Conservation (phyloP, 2,797 vertebrate species). For the Acrocephalus scirpaceus region DNA sequence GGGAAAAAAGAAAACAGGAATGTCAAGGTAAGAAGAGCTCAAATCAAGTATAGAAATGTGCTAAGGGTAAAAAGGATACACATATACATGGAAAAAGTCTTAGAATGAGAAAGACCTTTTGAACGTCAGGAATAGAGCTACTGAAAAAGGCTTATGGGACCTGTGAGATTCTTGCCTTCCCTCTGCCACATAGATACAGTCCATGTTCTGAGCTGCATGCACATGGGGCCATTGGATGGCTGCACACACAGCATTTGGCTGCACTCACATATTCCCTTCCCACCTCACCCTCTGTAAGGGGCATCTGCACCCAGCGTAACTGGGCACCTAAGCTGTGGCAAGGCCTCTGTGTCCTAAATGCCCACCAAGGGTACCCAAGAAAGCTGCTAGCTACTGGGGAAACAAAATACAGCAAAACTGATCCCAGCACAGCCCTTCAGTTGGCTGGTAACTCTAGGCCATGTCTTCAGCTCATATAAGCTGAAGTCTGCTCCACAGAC, state of each 20-base stretch:
- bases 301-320: fast-evolving
- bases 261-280: fast-evolving
- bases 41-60: neutral
- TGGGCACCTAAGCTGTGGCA: neutral
- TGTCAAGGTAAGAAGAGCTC: neutral
- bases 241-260: neutral
- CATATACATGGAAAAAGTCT: neutral
- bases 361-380: neutral
- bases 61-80: neutral
- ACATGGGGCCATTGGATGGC: neutral
- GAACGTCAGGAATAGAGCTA: neutral
- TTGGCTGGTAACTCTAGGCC: neutral
- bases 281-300: neutral
- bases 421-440: neutral
- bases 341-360: neutral
- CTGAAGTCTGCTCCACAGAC: neutral
- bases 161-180: neutral
- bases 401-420: neutral
- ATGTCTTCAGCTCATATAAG: neutral
- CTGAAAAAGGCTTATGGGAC: neutral
- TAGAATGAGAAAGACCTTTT: neutral
- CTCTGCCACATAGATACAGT: neutral
- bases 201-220: neutral
- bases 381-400: neutral
- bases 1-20: neutral